phyloP scores from a whole-genome alignment of 2,888 invertebrate species.

The Caenorhabditis sp. region DNA sequence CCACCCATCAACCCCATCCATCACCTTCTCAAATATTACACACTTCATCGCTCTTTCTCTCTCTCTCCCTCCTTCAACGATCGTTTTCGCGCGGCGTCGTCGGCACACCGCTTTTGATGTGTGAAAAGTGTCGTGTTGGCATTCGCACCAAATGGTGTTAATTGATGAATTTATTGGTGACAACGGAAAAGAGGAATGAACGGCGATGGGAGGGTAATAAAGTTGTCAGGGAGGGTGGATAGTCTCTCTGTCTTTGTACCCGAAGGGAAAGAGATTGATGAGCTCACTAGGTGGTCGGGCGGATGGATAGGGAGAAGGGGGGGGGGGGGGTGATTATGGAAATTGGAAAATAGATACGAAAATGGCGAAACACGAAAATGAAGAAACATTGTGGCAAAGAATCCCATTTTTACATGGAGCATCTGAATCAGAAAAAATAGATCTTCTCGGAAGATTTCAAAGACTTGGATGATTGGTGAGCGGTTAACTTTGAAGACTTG shows the following conservation, averaged over 20 bases:
- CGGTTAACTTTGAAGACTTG: too few relatives aligned
- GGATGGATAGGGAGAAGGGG: neutral
- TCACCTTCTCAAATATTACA: constrained; percentile 32
- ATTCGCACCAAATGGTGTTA: constrained; percentile 44
- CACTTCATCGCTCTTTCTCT: neutral
- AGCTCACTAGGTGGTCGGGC: constrained; percentile 43
- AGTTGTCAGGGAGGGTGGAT: constrained; percentile 20
- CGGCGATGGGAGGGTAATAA: constrained; percentile 14
- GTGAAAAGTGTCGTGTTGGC: constrained; percentile 10
- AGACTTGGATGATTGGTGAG: too few relatives aligned
- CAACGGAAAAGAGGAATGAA: neutral
- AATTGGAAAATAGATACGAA: neutral
- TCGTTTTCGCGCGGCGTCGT: constrained; percentile 11
- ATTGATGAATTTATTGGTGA: constrained; percentile 47
- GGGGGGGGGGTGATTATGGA: neutral
- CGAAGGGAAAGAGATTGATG: constrained; percentile 31
- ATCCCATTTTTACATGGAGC: too few relatives aligned
- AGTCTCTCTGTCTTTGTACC: constrained; percentile 20
- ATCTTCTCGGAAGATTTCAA: too few relatives aligned
- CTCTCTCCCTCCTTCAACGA: neutral
- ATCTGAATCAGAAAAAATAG: too few relatives aligned
- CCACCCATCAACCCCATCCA: neutral
- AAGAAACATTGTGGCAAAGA: neutral
- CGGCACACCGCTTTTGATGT: constrained; percentile 4
- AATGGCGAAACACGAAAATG: too few relatives aligned